phyloP scores from a whole-genome alignment of 2,113 vertebrate species.

The Vidua macroura region DNA sequence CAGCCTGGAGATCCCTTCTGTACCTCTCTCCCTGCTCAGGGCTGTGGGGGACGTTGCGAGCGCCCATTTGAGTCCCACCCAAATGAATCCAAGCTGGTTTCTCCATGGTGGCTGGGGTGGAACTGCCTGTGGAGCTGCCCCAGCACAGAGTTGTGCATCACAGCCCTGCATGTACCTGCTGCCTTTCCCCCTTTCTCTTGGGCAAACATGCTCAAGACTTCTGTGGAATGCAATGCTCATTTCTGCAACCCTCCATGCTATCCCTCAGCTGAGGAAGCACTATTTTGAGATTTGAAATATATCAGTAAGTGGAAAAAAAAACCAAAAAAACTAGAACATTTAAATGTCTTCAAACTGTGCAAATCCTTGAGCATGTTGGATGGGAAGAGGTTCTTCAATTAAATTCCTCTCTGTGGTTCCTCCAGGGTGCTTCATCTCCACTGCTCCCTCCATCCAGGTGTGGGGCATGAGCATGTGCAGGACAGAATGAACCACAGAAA shows the following conservation, averaged over 20 bases:
- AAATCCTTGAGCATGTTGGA: not conserved
- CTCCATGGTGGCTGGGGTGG: not conserved
- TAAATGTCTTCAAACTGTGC: not conserved
- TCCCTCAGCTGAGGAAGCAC: not conserved
- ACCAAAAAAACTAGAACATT: not conserved
- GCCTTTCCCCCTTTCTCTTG: not conserved
- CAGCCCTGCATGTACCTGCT: not conserved
- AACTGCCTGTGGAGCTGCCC: not conserved
- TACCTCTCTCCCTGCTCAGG: not conserved
- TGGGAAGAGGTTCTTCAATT: not conserved
- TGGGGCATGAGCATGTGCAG: not conserved
- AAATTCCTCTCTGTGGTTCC: not conserved
- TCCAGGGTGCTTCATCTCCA: not conserved
- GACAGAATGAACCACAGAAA: not conserved
- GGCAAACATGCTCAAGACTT: not conserved
- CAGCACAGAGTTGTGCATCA: not conserved
- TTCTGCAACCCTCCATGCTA: not conserved
- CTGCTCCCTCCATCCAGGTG: not conserved
- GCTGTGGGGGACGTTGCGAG: accelerated
- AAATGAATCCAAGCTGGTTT: not conserved
- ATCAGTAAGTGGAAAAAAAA: not conserved
- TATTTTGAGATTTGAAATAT: not conserved
- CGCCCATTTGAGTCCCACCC: not conserved
- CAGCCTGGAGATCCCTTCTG: not conserved
- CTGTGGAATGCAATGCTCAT: not conserved